Evolutionary conservation across 2,888 invertebrate genomes (phyloP).

Genomic region (Andrena haemorrhoa): DNA sequence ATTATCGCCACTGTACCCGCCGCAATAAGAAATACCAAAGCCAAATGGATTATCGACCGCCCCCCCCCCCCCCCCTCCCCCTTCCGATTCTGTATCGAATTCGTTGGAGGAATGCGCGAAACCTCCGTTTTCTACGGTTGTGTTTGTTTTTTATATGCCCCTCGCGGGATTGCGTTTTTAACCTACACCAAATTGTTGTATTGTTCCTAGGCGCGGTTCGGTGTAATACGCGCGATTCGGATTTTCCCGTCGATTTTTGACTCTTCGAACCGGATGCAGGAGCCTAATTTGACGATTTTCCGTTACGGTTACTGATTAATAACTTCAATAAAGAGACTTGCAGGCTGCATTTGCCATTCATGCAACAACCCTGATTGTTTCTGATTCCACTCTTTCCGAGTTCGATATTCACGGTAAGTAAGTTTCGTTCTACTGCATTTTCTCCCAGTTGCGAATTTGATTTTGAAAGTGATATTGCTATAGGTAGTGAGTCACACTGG

Average conservation of each 20-base stretch:
- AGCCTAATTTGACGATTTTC: conserved; percentile 65
- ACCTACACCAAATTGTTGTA: conserved; percentile 44
- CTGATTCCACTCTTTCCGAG: conserved; percentile 8
- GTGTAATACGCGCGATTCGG: conserved; percentile 68
- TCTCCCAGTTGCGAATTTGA: too few species aligned
- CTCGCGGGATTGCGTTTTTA: conserved; percentile 68
- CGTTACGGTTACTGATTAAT: conserved; percentile 75
- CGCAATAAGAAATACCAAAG: conserved; percentile 82
- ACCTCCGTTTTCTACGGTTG: conserved; percentile 43
- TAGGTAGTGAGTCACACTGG: too few species aligned
- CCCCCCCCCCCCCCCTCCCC: conserved; percentile 16
- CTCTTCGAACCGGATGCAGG: conserved; percentile 54
- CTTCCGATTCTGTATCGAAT: conserved; percentile 70
- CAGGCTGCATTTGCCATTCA: conserved; percentile 73
- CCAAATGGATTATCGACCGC: conserved; percentile 63
- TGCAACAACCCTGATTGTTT: conserved; percentile 26
- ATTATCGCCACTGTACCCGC: conserved; percentile 75
- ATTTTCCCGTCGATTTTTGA: conserved; percentile 45
- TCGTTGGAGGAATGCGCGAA: conserved; percentile 58
- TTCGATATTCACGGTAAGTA: conserved; percentile 2
- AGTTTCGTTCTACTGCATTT: background rate
- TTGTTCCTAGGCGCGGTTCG: conserved; percentile 53
- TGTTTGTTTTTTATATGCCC: conserved; percentile 48
- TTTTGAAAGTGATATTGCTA: too few species aligned
- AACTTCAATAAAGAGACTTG: conserved; percentile 77